These are phyloP conservation scores for Gasterosteus nipponicus DNA, from an alignment of 2,113 vertebrate species.

Conservation along the genomic window DNA sequence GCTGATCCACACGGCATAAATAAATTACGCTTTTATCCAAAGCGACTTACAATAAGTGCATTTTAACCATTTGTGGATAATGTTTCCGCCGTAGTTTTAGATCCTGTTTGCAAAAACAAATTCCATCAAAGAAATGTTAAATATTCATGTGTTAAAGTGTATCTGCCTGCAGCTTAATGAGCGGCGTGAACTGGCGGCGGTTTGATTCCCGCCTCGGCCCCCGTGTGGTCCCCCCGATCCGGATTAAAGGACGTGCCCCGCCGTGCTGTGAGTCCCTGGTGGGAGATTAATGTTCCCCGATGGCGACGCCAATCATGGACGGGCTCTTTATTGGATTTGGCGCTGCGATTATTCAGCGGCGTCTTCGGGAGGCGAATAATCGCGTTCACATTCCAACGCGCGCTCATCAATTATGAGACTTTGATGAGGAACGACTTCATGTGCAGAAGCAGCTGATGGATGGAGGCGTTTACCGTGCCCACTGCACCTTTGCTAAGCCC, in stretches of 20 bases:
- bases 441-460: neutral
- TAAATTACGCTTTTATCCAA: too few relatives aligned
- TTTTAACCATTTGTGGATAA: too few relatives aligned
- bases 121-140: neutral
- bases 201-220: slow-evolving; percentile 42
- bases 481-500: neutral
- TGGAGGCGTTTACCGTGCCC: neutral
- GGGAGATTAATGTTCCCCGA: slow-evolving; percentile 27
- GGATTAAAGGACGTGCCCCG: slow-evolving; percentile 21
- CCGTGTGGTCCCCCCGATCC: neutral
- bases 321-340: slow-evolving; percentile 26
- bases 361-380: slow-evolving; percentile 7
- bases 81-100: too few relatives aligned
- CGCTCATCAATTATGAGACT: neutral
- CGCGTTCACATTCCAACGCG: neutral
- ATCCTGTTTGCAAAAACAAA: too few relatives aligned
- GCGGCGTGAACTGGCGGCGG: neutral
- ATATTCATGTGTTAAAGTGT: neutral
- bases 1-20: too few relatives aligned
- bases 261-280: slow-evolving; percentile 14
- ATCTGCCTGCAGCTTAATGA: slow-evolving; percentile 5
- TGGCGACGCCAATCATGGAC: slow-evolving; percentile 30
- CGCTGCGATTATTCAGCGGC: slow-evolving; percentile 2
- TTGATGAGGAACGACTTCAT: neutral
- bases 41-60: too few relatives aligned